Evolutionary conservation across 1,140 invertebrate species (phyloP).

Genomic region (Cyphomyrmex costatus): DNA sequence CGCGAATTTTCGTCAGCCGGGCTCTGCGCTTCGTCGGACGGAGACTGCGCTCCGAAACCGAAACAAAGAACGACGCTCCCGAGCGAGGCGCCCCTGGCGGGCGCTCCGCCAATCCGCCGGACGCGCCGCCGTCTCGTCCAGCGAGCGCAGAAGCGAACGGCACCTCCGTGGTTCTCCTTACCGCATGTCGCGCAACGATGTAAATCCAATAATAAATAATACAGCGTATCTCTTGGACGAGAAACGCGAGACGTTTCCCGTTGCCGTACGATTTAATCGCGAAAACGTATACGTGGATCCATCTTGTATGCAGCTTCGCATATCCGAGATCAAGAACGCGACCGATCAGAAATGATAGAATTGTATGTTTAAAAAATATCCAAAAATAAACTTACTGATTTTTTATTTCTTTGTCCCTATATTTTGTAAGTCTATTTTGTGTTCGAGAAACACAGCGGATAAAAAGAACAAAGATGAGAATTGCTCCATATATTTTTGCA

Average conservation of each 20-base stretch:
- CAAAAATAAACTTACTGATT: not conserved
- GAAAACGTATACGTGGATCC: not conserved
- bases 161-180: not conserved
- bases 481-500: not conserved
- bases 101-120: constrained; percentile 3
- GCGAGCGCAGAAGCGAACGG: not conserved
- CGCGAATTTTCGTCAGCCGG: constrained; percentile 79
- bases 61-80: constrained; percentile 87
- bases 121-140: not conserved
- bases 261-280: not conserved
- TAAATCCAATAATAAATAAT: not conserved
- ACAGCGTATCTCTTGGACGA: not conserved
- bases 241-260: not conserved
- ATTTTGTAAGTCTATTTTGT: not conserved
- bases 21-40: constrained; percentile 79
- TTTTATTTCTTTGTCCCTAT: not conserved
- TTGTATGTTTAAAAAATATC: not conserved
- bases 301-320: not conserved
- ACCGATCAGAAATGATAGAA: not conserved
- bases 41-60: constrained; percentile 83
- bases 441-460: not conserved
- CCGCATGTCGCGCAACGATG: not conserved
- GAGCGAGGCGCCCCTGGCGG: constrained; percentile 71
- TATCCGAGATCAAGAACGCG: not conserved
- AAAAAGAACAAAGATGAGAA: constrained; percentile 7